Percentiles rank a stretch among this genome's conserved stretches.
Conservation (phyloP, 2,113 vertebrate genomes). For the Sinocyclocheilus anophthalmus region DNA sequence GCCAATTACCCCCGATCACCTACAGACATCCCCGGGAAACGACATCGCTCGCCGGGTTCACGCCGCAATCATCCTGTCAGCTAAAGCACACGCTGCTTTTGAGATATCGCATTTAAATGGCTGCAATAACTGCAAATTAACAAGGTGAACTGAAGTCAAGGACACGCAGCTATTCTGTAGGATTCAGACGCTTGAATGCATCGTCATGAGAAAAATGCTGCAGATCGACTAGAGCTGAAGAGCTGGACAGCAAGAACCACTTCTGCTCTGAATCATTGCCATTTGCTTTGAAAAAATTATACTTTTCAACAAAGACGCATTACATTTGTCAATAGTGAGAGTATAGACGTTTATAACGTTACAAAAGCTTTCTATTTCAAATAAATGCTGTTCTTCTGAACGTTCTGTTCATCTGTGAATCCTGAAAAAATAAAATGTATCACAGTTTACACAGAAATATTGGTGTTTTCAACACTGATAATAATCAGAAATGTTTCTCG, state of each 20-base stretch:
- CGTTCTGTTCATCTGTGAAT: no score
- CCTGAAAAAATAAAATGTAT: no score
- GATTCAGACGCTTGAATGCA: neutral
- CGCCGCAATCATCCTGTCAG: no score
- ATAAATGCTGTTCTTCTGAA: no score
- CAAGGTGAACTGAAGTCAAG: neutral
- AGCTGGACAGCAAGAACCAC: neutral
- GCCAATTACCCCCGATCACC: constrained; percentile 73
- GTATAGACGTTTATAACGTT: no score
- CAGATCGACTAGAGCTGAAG: neutral
- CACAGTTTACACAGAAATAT: no score
- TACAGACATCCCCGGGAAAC: constrained; percentile 9
- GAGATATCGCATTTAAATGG: neutral
- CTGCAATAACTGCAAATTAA: neutral
- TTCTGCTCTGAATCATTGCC: neutral
- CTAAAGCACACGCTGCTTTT: constrained; percentile 42
- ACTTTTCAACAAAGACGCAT: no score
- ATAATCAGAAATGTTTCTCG: no score
- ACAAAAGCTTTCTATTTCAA: no score
- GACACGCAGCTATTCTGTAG: neutral
- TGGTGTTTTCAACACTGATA: no score
- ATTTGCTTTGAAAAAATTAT: no score
- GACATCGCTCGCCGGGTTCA: constrained; percentile 31
- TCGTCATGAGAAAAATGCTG: neutral
- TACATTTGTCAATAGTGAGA: no score